Evolutionary conservation across 2,797 vertebrate species (phyloP).

Genomic region (Anguilla anguilla): DNA sequence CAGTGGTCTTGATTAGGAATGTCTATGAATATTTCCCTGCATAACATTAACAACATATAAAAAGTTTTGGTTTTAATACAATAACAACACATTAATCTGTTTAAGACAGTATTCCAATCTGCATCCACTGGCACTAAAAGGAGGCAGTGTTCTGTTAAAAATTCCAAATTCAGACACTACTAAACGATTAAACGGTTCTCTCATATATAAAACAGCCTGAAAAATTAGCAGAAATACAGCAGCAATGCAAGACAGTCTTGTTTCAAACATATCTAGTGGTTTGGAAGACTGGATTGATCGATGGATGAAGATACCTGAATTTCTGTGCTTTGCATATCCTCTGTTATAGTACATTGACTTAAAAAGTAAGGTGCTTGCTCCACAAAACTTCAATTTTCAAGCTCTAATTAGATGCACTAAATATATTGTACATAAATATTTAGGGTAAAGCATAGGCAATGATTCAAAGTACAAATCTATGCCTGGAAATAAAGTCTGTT

Average conservation of each 20-base stretch:
- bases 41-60: slow-evolving; percentile 4
- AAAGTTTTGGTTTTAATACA: background rate
- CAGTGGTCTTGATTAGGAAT: background rate
- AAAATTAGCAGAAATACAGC: background rate
- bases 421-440: background rate
- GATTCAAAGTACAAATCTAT: background rate
- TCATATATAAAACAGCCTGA: slow-evolving; percentile 14
- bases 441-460: background rate
- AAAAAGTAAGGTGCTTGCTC: slow-evolving; percentile 5
- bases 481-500: background rate
- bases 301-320: background rate
- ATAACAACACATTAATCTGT: background rate
- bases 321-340: background rate
- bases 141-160: background rate
- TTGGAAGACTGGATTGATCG: background rate
- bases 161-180: background rate
- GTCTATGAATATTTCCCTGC: background rate
- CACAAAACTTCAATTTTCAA: background rate
- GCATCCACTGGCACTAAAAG: background rate
- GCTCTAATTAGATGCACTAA: background rate
- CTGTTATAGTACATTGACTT: background rate
- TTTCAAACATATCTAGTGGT: background rate
- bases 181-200: background rate
- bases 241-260: background rate
- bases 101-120: background rate